These are phyloP conservation scores for Charaxes varanes DNA, from an alignment of 1,140 invertebrate genomes.

Conservation along the genomic window DNA sequence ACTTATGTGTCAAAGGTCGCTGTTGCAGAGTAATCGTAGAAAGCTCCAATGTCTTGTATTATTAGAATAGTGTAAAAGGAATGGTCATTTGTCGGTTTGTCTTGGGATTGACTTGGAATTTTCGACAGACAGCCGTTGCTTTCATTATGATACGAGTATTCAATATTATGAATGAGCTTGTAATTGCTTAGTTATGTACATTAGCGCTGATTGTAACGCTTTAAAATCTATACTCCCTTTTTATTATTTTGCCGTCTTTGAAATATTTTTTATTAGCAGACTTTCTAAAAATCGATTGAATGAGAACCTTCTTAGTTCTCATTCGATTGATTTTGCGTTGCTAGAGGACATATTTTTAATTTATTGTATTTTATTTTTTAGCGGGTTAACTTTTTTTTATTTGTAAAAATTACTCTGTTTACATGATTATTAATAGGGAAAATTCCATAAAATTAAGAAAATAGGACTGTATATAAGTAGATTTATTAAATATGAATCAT, in stretches of 20 bases:
- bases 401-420: too few relatives aligned
- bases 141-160: background rate
- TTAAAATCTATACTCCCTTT: background rate
- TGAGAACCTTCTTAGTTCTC: too few relatives aligned
- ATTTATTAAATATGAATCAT: too few relatives aligned
- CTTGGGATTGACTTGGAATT: slow-evolving; percentile 17
- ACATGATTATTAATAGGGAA: too few relatives aligned
- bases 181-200: slow-evolving; percentile 7
- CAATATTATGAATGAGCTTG: slow-evolving; percentile 8
- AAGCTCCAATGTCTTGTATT: slow-evolving; percentile 45
- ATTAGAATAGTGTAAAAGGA: slow-evolving; percentile 34
- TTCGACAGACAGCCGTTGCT: slow-evolving; percentile 4
- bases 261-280: too few relatives aligned
- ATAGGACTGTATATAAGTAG: too few relatives aligned
- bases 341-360: too few relatives aligned
- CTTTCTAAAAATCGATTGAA: too few relatives aligned
- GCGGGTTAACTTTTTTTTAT: too few relatives aligned
- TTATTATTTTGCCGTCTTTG: background rate
- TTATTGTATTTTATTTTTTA: too few relatives aligned
- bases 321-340: too few relatives aligned
- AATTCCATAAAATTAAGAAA: too few relatives aligned
- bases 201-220: background rate
- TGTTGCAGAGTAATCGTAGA: slow-evolving; percentile 27
- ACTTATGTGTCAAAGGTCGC: slow-evolving; percentile 46
- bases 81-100: slow-evolving; percentile 25